phyloP scores from a whole-genome alignment of 2,888 invertebrate genomes.

The Sarcophaga subvicina region DNA sequence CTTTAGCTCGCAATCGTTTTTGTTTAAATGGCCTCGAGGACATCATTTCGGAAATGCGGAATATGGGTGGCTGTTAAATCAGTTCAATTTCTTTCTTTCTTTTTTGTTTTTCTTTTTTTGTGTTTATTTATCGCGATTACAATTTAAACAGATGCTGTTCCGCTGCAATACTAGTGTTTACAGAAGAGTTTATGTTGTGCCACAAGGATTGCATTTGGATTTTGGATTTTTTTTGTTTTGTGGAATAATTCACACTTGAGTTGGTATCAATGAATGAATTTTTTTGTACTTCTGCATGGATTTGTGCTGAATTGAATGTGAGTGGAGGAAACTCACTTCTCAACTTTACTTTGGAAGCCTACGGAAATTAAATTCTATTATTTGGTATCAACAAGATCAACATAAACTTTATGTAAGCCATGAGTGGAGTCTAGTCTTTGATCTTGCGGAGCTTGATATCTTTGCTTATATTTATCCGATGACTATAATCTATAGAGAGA shows the following conservation, averaged over 20 bases:
- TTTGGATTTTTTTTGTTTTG: not conserved
- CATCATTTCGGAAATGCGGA: slow-evolving; percentile 63
- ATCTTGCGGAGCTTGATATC: too few species aligned
- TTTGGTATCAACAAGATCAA: too few species aligned
- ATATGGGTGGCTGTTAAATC: slow-evolving; percentile 70
- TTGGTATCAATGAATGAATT: slow-evolving; percentile 41
- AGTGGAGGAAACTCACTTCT: not conserved
- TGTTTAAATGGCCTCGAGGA: slow-evolving; percentile 68
- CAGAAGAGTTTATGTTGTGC: not conserved
- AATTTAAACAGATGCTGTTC: slow-evolving; percentile 65
- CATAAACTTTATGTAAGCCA: too few species aligned
- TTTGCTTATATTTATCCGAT: too few species aligned
- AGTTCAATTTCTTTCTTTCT: slow-evolving; percentile 48
- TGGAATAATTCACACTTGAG: slow-evolving; percentile 41
- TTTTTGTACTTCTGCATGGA: not conserved
- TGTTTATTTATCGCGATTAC: slow-evolving; percentile 69
- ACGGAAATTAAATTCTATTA: not conserved
- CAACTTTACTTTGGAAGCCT: not conserved
- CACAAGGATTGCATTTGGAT: slow-evolving; percentile 5
- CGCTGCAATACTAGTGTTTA: slow-evolving; percentile 20
- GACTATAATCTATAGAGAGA: too few species aligned
- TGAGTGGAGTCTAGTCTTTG: too few species aligned
- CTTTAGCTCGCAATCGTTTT: slow-evolving; percentile 7
- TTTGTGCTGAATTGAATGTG: not conserved
- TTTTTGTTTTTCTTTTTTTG: slow-evolving; percentile 49